These are phyloP conservation scores for Gallinago stenura DNA, from an alignment of 2,797 vertebrate species.

Conservation along the genomic window DNA sequence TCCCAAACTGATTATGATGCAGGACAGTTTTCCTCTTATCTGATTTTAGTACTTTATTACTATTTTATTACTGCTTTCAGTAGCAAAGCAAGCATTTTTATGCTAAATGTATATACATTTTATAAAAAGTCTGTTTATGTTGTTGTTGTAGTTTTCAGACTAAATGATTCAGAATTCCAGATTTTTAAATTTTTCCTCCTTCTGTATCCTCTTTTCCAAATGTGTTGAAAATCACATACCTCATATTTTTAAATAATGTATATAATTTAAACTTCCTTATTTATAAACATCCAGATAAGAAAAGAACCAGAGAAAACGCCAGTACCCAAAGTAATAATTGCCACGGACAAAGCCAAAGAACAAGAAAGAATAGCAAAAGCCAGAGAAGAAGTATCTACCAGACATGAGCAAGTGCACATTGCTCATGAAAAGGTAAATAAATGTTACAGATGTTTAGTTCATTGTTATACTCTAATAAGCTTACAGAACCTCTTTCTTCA, in stretches of 20 bases:
- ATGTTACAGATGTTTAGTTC: background rate
- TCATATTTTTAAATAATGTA: background rate
- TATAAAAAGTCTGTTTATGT: background rate
- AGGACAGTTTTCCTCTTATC: background rate
- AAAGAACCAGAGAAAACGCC: constrained; percentile 80
- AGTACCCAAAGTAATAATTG: constrained; percentile 73
- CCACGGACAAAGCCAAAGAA: constrained; percentile 78
- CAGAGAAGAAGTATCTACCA: constrained; percentile 75
- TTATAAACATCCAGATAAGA: constrained; percentile 74
- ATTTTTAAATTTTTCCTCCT: background rate
- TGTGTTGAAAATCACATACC: background rate
- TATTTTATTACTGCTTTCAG: background rate
- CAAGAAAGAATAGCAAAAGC: constrained; percentile 77
- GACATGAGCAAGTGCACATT: constrained; percentile 76
- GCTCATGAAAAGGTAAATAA: constrained; percentile 77
- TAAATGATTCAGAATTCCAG: background rate
- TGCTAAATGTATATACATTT: background rate
- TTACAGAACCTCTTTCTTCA: constrained; percentile 2
- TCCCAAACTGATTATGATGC: background rate
- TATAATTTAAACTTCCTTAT: background rate
- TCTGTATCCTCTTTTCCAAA: background rate
- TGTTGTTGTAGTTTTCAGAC: background rate
- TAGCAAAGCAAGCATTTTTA: background rate
- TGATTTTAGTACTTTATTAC: background rate
- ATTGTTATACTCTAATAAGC: background rate